Base-by-base conservation (phyloP, 2,888 invertebrate genomes). In the Phragmatobia fuliginosa region DNA sequence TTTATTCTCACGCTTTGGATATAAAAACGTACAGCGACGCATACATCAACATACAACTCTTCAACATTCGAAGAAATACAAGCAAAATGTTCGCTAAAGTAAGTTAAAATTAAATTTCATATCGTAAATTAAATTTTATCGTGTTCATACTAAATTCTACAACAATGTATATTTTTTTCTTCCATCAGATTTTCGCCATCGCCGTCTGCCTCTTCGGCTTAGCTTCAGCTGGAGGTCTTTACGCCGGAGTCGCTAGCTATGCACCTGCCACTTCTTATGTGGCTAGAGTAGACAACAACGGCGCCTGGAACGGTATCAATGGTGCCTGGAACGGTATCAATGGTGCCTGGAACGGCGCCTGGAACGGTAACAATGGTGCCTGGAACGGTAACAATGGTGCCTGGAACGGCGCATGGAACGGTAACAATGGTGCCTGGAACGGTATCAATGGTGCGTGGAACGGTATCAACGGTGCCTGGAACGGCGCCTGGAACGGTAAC, bases 1-100 rank as follows among this genome's bases (percentile, higher is more conserved):
- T 83, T 82, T 79, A 87, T 88, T 90, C 89, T 89, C 88, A 84
- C 84, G 76, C 80, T 82, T 87, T 86, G 84, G 72, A 87, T 91
- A 91, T 91, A 91, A 87, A 91, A 90, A 87, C 87, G 73, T 76
- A 83, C 68, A 88, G 90, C 87, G 90, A 90, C 89, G 84, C 83
- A 64, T 73, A 68, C 71, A 78, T 79, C 81, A 79, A 85, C 89
- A 91, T 87, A 90, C 89, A 81, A 84, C 84, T 85, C 87, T 88
- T 88, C 85, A 49, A 87, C 82, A 77, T 79, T 84, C 85, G 87
- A 88, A 88, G 85, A 83, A 79, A 77, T 75, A 84, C 56, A 14
- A 87, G 77, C 88, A 89, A 87, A 77, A 91, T 91, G 91, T 89
- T 88, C 79, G 82, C 88, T 75, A 91, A 91, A 90, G 91, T 91